These are phyloP conservation scores for Euproctis similis DNA, from an alignment of 2,888 invertebrate genomes.

Conservation along the genomic window DNA sequence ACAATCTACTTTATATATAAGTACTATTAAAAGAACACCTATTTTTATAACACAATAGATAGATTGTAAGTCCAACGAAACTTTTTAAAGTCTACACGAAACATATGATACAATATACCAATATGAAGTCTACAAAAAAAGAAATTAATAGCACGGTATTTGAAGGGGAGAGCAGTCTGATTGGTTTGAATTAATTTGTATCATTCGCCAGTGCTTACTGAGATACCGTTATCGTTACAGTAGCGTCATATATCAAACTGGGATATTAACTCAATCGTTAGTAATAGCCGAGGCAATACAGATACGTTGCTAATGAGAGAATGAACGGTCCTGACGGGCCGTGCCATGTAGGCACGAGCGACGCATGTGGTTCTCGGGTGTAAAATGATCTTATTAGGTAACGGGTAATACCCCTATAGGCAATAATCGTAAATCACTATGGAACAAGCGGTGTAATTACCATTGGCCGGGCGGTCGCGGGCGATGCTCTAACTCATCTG, in stretches of 20 bases:
- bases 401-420: constrained; percentile 73
- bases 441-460: constrained; percentile 78
- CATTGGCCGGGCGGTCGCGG: constrained; percentile 69
- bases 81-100: too few species aligned
- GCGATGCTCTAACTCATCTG: constrained; percentile 72
- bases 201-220: constrained; percentile 31
- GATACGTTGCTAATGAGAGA: constrained; percentile 69
- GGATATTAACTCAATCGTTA: constrained; percentile 66
- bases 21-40: too few species aligned
- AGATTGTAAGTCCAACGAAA: too few species aligned
- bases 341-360: constrained; percentile 38
- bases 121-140: too few species aligned
- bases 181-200: constrained; percentile 34
- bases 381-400: constrained; percentile 76
- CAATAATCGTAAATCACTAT: constrained; percentile 77
- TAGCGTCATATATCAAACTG: constrained; percentile 57
- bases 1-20: constrained; percentile 37
- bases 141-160: too few species aligned
- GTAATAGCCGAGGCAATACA: constrained; percentile 62
- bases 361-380: constrained; percentile 70
- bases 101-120: too few species aligned
- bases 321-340: constrained; percentile 52
- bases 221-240: constrained; percentile 50
- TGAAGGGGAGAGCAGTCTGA: constrained; percentile 13
- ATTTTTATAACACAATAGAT: too few species aligned